Evolutionary conservation across 2,888 invertebrate species (phyloP).

Genomic region (Euplexia lucipara): DNA sequence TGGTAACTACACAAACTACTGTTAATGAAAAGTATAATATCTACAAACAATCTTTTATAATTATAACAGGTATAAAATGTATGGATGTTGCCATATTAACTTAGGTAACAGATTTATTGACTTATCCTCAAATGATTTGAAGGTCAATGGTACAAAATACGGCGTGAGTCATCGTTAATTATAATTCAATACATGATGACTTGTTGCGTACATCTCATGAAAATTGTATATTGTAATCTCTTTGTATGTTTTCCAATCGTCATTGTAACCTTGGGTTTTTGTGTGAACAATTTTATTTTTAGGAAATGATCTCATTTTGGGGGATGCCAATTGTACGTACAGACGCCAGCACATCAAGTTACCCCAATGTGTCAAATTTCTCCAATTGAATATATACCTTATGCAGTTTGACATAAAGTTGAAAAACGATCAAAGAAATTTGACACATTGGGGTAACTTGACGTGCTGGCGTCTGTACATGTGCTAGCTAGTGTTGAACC

Average conservation of each 20-base stretch:
- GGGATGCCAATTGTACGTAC: not conserved
- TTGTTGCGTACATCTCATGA: conserved; percentile 28
- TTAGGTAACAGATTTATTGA: conserved; percentile 32
- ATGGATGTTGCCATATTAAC: conserved; percentile 5
- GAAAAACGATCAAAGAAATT: too few relatives aligned
- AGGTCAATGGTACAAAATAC: conserved; percentile 44
- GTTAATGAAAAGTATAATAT: too few relatives aligned
- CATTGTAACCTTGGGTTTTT: conserved; percentile 13
- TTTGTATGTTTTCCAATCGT: conserved; percentile 9
- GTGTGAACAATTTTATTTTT: conserved; percentile 4
- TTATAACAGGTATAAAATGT: conserved; percentile 2
- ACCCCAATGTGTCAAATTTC: too few relatives aligned
- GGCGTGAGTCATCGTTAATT: conserved; percentile 58
- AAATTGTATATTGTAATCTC: conserved; percentile 19
- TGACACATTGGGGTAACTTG: too few relatives aligned
- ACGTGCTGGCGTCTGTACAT: too few relatives aligned
- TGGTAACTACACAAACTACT: too few relatives aligned
- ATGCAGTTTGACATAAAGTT: too few relatives aligned
- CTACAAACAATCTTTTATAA: too few relatives aligned
- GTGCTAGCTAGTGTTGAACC: conserved; percentile 2
- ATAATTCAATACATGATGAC: conserved; percentile 60
- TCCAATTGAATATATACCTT: too few relatives aligned
- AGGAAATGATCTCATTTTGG: conserved; percentile 18
- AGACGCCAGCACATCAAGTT: too few relatives aligned
- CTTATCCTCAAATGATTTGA: conserved; percentile 19